Evolutionary conservation across 2,113 vertebrate genomes (phyloP).

Genomic region (Tonatia bakeri): DNA sequence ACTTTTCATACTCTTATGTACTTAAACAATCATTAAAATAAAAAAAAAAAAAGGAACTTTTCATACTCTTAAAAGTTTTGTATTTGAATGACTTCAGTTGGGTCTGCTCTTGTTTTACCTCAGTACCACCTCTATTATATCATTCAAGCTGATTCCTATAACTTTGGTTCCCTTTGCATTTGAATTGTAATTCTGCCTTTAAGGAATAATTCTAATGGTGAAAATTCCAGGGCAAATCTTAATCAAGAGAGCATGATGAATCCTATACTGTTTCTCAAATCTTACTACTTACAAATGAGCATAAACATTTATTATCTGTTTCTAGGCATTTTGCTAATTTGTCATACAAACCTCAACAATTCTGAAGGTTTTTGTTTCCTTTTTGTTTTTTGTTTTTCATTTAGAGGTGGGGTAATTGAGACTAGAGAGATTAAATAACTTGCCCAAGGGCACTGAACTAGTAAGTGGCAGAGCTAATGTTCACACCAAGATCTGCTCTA

Average conservation of each 20-base stretch:
- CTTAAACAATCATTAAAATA: too few species aligned
- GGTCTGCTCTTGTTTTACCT: not conserved
- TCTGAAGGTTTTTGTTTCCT: not conserved
- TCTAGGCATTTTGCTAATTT: slow-evolving; percentile 4
- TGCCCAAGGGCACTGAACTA: not conserved
- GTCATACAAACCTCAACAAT: not conserved
- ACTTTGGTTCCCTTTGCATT: not conserved
- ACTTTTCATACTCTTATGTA: not conserved
- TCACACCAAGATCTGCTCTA: not conserved
- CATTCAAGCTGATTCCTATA: not conserved
- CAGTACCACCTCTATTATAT: not conserved
- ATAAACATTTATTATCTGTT: not conserved
- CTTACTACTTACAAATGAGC: not conserved
- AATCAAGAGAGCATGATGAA: not conserved
- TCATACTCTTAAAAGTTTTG: not conserved
- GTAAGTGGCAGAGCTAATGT: not conserved
- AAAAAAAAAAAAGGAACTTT: too few species aligned
- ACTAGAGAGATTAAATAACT: not conserved
- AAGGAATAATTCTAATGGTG: not conserved
- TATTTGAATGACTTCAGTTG: not conserved
- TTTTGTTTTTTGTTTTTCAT: not conserved
- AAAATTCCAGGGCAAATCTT: not conserved
- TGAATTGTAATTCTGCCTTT: not conserved
- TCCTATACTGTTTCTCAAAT: not conserved
- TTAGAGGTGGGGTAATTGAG: slow-evolving; percentile 2